Conservation (phyloP, 2,113 vertebrate genomes). For the Alligator mississippiensis region DNA sequence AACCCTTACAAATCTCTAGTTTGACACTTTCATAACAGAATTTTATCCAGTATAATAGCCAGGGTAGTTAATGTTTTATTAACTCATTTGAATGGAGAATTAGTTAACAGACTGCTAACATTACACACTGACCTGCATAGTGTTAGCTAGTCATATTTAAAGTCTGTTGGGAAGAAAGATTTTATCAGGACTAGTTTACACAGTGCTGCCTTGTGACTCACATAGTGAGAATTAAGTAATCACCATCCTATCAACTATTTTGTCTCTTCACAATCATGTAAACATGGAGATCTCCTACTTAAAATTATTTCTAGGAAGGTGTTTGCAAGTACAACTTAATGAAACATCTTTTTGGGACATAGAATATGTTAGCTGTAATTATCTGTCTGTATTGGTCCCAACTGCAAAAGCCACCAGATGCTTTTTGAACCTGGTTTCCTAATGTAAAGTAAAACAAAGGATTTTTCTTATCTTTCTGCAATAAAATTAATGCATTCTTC, state of each 20-base stretch:
- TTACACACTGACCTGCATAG: background rate
- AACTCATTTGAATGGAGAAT: background rate
- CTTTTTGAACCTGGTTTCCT: background rate
- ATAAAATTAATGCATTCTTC: too few species aligned
- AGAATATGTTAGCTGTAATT: background rate
- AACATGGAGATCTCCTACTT: background rate
- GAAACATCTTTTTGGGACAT: background rate
- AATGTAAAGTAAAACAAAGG: background rate
- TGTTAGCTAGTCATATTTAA: background rate
- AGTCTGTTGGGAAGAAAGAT: background rate
- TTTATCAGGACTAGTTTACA: background rate
- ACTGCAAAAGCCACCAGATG: background rate
- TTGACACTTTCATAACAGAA: background rate
- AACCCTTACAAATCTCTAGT: background rate
- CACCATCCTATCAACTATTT: background rate
- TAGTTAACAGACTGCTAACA: background rate
- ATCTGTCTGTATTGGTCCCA: background rate
- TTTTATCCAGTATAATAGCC: background rate
- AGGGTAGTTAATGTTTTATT: background rate
- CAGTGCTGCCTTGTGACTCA: background rate
- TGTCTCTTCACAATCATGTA: background rate
- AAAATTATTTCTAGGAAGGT: background rate
- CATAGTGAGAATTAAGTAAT: background rate
- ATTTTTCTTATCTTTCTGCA: background rate
- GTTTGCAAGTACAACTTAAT: background rate